These are phyloP conservation scores for Arctia plantaginis DNA, from an alignment of 2,888 invertebrate genomes.

Conservation along the genomic window DNA sequence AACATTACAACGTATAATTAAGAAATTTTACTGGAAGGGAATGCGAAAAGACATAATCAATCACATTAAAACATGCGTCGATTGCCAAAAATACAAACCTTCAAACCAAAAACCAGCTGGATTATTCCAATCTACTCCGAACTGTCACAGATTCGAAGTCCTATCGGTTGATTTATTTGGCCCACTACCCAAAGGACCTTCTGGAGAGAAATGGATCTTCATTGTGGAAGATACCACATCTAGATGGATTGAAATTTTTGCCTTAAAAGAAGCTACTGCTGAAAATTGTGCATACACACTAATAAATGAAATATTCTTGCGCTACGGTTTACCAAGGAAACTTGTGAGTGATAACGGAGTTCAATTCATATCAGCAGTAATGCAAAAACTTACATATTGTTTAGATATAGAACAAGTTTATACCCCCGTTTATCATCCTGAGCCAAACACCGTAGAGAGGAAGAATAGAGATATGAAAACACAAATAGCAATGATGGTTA, in stretches of 20 bases:
- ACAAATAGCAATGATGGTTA: no score
- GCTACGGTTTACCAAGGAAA: no score
- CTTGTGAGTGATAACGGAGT: no score
- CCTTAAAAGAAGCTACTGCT: constrained; percentile 43
- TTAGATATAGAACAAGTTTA: constrained; percentile 50
- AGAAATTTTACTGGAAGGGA: constrained; percentile 17
- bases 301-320: constrained; percentile 59
- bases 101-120: constrained; percentile 14
- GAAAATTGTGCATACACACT: constrained; percentile 54
- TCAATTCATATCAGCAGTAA: constrained; percentile 58
- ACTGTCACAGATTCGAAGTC: constrained; percentile 46
- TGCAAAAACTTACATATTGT: constrained; percentile 54
- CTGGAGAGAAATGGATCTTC: constrained; percentile 39
- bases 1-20: constrained; percentile 18
- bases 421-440: constrained; percentile 60
- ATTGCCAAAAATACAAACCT: constrained; percentile 12
- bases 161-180: constrained; percentile 58
- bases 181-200: constrained; percentile 31
- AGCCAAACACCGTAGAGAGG: constrained; percentile 38
- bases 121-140: background rate
- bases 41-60: constrained; percentile 17
- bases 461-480: constrained; percentile 33
- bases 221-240: constrained; percentile 47
- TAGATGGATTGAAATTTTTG: constrained; percentile 50
- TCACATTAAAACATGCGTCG: constrained; percentile 33